Evolutionary conservation across 2,113 vertebrate species (phyloP).

Genomic region (Amia ocellicauda): DNA sequence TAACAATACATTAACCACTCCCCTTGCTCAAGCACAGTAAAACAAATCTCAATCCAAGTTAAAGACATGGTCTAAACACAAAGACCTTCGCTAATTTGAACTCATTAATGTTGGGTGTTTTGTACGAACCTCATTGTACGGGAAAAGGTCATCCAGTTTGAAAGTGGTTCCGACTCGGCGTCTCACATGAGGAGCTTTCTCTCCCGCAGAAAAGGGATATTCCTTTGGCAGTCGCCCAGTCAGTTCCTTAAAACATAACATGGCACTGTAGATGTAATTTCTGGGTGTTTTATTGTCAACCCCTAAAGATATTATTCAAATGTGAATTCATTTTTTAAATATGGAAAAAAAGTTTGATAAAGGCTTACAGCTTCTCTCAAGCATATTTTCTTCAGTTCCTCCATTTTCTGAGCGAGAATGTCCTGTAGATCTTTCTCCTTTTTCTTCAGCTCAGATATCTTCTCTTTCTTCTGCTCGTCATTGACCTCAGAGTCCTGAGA

Average conservation of each 20-base stretch:
- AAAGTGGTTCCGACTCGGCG: constrained; percentile 82
- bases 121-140: constrained; percentile 72
- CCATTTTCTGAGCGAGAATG: constrained; percentile 76
- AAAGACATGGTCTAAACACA: too few relatives aligned
- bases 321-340: background rate
- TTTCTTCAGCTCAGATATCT: constrained; percentile 83
- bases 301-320: background rate
- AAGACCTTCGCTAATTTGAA: too few relatives aligned
- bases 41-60: too few relatives aligned
- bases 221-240: constrained; percentile 88
- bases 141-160: constrained; percentile 85
- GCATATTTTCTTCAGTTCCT: constrained; percentile 91
- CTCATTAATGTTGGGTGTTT: background rate
- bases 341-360: background rate
- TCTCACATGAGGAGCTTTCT: constrained; percentile 79
- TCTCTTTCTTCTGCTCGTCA: constrained; percentile 92
- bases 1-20: too few relatives aligned
- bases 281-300: too few relatives aligned
- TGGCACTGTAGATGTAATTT: too few relatives aligned
- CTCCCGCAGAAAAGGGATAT: constrained; percentile 82
- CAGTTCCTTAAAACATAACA: constrained; percentile 73
- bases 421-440: constrained; percentile 86
- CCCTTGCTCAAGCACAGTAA: too few relatives aligned
- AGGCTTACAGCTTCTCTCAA: constrained; percentile 88
- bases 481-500: constrained; percentile 87